These are phyloP conservation scores for Ischnura elegans DNA, from an alignment of 2,888 invertebrate species.

Conservation along the genomic window DNA sequence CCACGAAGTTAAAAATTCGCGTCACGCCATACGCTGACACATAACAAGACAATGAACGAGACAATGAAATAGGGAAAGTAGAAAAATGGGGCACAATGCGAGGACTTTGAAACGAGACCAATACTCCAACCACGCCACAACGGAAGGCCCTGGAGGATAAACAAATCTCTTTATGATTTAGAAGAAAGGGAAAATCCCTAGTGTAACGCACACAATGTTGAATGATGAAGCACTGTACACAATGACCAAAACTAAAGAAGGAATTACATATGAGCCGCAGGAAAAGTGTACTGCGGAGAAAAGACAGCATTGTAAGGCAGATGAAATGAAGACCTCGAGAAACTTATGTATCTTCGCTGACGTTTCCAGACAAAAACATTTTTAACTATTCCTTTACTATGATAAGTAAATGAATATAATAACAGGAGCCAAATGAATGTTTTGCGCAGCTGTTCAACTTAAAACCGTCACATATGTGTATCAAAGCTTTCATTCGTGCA, in stretches of 20 bases:
- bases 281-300: not conserved
- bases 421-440: too few species aligned
- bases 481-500: too few species aligned
- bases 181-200: not conserved
- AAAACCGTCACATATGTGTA: too few species aligned
- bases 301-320: not conserved
- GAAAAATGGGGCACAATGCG: not conserved
- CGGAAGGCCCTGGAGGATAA: not conserved
- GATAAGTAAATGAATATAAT: too few species aligned
- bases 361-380: not conserved
- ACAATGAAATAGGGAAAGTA: not conserved
- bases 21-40: not conserved
- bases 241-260: not conserved
- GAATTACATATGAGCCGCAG: not conserved
- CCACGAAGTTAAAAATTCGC: not conserved
- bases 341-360: not conserved
- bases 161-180: not conserved
- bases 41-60: not conserved
- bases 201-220: too few species aligned
- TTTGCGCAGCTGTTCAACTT: too few species aligned
- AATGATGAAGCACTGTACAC: not conserved
- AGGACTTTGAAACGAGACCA: not conserved
- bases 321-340: not conserved
- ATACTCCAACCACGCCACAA: not conserved
- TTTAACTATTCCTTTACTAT: too few species aligned